Evolutionary conservation across 2,797 vertebrate species (phyloP).

Genomic region (Anguilla megastoma): DNA sequence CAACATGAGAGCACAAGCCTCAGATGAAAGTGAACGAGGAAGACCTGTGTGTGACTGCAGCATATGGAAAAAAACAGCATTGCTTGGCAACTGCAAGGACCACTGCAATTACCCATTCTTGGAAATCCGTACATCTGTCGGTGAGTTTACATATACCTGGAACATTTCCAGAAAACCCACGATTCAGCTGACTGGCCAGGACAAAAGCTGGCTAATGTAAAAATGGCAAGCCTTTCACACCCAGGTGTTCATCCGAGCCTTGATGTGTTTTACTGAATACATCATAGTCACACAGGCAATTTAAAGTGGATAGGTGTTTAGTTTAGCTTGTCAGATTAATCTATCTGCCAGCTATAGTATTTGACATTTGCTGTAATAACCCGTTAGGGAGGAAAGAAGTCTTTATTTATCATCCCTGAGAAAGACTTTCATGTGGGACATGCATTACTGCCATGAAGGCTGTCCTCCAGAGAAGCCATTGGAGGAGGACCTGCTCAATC

Average conservation of each 20-base stretch:
- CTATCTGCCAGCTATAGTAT: not conserved
- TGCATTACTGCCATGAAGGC: not conserved
- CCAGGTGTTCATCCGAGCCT: not conserved
- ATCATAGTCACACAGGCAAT: not conserved
- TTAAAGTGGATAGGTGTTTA: not conserved
- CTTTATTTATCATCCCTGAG: not conserved
- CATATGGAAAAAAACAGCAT: not conserved
- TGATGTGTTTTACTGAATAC: not conserved
- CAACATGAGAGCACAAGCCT: not conserved
- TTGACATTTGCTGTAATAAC: not conserved
- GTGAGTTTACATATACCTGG: not conserved
- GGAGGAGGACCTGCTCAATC: not conserved
- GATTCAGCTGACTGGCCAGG: not conserved
- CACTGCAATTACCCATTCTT: not conserved
- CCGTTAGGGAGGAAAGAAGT: not conserved
- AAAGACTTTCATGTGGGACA: not conserved
- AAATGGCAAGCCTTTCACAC: not conserved
- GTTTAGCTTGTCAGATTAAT: slow-evolving; percentile 3
- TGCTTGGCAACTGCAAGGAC: not conserved
- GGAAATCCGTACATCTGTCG: not conserved
- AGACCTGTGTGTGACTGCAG: not conserved
- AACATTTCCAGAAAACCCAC: not conserved
- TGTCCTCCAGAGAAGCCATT: not conserved
- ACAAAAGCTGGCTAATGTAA: not conserved
- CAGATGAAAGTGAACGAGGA: not conserved